These are phyloP conservation scores for Mobula birostris DNA, from an alignment of 2,113 vertebrate genomes.

Conservation along the genomic window DNA sequence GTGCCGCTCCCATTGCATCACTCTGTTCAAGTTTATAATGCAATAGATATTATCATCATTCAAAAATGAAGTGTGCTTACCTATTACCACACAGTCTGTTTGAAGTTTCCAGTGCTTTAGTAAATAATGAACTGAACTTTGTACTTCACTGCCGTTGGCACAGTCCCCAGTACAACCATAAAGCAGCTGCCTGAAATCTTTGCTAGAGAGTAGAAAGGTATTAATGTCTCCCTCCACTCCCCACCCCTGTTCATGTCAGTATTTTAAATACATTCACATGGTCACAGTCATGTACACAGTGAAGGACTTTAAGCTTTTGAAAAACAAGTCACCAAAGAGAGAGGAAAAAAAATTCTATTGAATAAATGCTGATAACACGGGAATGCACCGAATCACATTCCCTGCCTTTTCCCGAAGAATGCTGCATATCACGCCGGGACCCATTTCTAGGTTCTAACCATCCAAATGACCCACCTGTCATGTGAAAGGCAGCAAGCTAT, in stretches of 20 bases:
- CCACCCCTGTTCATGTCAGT: neutral
- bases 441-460: neutral
- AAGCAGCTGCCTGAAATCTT: neutral
- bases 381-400: neutral
- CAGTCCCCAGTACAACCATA: slow-evolving; percentile 8
- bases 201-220: slow-evolving; percentile 2
- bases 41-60: slow-evolving; percentile 28
- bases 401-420: neutral
- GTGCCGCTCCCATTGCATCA: slow-evolving; percentile 19
- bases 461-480: neutral
- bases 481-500: neutral
- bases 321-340: neutral
- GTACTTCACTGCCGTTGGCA: slow-evolving; percentile 29
- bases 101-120: slow-evolving; percentile 25
- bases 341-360: neutral
- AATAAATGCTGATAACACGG: neutral
- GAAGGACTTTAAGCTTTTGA: neutral
- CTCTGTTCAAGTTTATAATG: slow-evolving; percentile 13
- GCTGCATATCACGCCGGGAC: neutral
- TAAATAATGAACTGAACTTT: slow-evolving; percentile 37
- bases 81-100: slow-evolving; percentile 33
- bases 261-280: slow-evolving; percentile 17
- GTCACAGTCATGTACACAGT: neutral
- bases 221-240: neutral
- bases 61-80: slow-evolving; percentile 24